Percentiles rank a stretch among this genome's conserved stretches.
These are phyloP conservation scores for Aulostomus chinensis DNA, from an alignment of 2,797 vertebrate species.

Conservation along the genomic window DNA sequence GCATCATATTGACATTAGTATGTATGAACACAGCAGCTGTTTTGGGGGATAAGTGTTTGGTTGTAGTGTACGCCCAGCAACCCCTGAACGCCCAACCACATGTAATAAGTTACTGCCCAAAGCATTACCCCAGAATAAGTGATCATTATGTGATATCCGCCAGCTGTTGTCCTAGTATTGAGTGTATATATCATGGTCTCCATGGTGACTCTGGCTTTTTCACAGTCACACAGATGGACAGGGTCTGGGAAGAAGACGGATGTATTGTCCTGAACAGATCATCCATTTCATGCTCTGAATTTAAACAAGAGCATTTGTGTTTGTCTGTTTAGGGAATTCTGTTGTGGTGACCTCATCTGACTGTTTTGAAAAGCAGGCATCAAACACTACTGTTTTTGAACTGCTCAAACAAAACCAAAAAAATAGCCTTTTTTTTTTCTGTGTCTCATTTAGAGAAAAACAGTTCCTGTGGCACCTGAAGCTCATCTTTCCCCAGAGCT, in stretches of 20 bases:
- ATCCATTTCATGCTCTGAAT: too few species aligned
- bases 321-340: too few species aligned
- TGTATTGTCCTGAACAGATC: constrained; percentile 50
- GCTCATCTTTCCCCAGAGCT: constrained; percentile 89
- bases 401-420: constrained; percentile 8
- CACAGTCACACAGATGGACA: constrained; percentile 48
- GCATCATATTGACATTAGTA: constrained; percentile 20
- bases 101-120: constrained; percentile 61
- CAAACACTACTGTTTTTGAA: constrained; percentile 9
- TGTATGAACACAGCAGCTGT: constrained; percentile 43
- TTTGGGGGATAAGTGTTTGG: constrained; percentile 58
- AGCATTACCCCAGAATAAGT: constrained; percentile 53
- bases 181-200: constrained; percentile 61
- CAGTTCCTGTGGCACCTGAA: constrained; percentile 92
- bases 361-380: constrained; percentile 16
- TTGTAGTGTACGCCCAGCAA: constrained; percentile 73
- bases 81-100: constrained; percentile 48
- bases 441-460: constrained; percentile 81
- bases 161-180: constrained; percentile 61
- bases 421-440: too few species aligned
- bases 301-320: too few species aligned
- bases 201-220: constrained; percentile 51
- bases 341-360: constrained; percentile 29
- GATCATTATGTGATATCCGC: constrained; percentile 60
- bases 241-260: constrained; percentile 45